Percentiles rank a stretch among this genome's conserved stretches.
Conservation (phyloP, 2,113 vertebrate genomes). For the Nicator chloris region DNA sequence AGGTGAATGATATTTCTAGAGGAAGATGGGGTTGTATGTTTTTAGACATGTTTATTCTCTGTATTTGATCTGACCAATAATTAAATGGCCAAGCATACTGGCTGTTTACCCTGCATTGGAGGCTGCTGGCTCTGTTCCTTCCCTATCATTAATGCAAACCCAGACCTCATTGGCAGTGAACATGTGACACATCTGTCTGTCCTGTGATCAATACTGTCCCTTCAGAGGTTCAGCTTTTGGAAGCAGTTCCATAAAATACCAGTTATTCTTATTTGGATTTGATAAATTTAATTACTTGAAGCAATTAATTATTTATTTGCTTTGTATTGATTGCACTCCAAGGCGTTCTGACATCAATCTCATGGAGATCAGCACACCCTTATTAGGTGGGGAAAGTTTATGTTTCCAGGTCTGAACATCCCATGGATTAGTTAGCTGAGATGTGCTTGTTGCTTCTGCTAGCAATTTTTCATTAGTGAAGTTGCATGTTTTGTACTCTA, state of each 20-base stretch:
- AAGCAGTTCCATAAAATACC: constrained; percentile 62
- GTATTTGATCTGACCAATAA: constrained; percentile 36
- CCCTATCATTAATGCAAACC: constrained; percentile 58
- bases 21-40: neutral
- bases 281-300: constrained; percentile 71
- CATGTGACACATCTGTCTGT: constrained; percentile 62
- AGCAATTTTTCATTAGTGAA: constrained; percentile 6
- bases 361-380: constrained; percentile 39
- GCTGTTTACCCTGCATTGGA: constrained; percentile 15
- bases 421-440: constrained; percentile 38
- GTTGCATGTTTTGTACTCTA: neutral
- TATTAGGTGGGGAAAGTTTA: constrained; percentile 53
- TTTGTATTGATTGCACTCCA: constrained; percentile 57
- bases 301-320: constrained; percentile 73
- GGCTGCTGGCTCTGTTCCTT: constrained; percentile 23
- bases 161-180: constrained; percentile 31
- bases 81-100: constrained; percentile 4
- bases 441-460: constrained; percentile 47
- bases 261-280: constrained; percentile 70
- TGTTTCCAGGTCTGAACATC: constrained; percentile 33
- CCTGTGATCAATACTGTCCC: constrained; percentile 57
- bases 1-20: constrained; percentile 22
- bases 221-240: constrained; percentile 49
- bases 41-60: constrained; percentile 33
- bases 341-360: constrained; percentile 48